Percentiles rank a stretch among this genome's conserved stretches.
These are phyloP conservation scores for Saccostrea glomerata DNA, from an alignment of 1,140 invertebrate genomes.

Conservation along the genomic window DNA sequence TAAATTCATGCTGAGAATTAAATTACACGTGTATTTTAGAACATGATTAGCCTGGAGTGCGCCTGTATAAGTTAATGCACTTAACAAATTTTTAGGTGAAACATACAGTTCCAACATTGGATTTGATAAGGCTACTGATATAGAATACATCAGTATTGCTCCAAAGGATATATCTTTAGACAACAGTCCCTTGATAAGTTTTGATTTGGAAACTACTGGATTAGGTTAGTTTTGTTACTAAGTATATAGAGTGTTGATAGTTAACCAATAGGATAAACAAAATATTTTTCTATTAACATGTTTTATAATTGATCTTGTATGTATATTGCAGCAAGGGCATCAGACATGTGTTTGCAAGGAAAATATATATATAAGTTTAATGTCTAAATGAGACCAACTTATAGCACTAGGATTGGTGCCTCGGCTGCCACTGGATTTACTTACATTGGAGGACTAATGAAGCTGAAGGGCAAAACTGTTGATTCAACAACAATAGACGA, in stretches of 20 bases:
- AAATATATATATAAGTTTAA: neutral
- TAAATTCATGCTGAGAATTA: too few relatives aligned
- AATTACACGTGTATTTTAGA: too few relatives aligned
- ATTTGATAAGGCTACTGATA: neutral
- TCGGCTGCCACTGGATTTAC: neutral
- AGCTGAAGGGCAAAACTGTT: neutral
- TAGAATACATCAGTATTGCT: neutral
- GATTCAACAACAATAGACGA: neutral
- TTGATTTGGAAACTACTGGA: neutral
- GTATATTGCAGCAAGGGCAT: constrained; percentile 10
- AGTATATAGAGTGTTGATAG: too few relatives aligned
- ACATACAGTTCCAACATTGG: neutral
- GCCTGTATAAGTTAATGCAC: too few relatives aligned
- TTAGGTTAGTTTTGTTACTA: neutral
- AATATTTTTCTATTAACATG: neutral
- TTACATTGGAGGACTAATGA: neutral
- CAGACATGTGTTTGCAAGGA: neutral
- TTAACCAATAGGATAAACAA: too few relatives aligned
- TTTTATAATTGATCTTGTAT: neutral
- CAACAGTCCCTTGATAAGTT: neutral
- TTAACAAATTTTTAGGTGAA: too few relatives aligned
- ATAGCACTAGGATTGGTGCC: neutral
- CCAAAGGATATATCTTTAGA: neutral
- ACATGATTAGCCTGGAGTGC: too few relatives aligned
- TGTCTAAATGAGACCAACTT: neutral